Conservation (phyloP, 2,113 vertebrate species). For the Rhinogobius similis region DNA sequence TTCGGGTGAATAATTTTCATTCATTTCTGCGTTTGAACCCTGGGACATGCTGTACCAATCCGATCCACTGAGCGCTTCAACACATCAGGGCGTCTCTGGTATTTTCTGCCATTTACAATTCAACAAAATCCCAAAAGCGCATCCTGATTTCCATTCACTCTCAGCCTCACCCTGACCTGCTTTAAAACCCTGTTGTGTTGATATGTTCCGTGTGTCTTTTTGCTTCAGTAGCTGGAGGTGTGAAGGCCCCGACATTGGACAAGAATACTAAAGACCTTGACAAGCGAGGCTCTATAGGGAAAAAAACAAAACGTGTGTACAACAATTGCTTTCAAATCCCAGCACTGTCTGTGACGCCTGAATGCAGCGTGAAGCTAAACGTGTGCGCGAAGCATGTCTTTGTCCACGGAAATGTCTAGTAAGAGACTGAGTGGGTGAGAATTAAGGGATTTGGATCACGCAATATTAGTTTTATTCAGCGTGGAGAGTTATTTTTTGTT, state of each 20-base stretch:
- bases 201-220: constrained; percentile 48
- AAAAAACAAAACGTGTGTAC: constrained; percentile 1
- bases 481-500: too few species aligned
- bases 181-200: constrained; percentile 58
- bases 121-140: constrained; percentile 42
- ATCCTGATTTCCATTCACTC: constrained; percentile 59
- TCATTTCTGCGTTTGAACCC: constrained; percentile 32
- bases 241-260: constrained; percentile 39
- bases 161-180: constrained; percentile 60
- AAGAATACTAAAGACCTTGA: constrained; percentile 59
- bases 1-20: neutral
- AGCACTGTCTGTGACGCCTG: constrained; percentile 1
- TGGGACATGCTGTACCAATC: constrained; percentile 12
- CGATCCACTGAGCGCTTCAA: constrained; percentile 8
- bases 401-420: neutral
- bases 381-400: neutral
- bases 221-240: constrained; percentile 42
- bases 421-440: neutral
- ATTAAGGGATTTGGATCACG: neutral
- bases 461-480: too few species aligned
- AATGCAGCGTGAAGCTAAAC: neutral
- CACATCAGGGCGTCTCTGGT: constrained; percentile 32
- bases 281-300: constrained; percentile 16
- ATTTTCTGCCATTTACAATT: constrained; percentile 48
- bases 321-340: constrained; percentile 27